Conservation (phyloP, 2,113 vertebrate genomes). For the Amphiprion percula region DNA sequence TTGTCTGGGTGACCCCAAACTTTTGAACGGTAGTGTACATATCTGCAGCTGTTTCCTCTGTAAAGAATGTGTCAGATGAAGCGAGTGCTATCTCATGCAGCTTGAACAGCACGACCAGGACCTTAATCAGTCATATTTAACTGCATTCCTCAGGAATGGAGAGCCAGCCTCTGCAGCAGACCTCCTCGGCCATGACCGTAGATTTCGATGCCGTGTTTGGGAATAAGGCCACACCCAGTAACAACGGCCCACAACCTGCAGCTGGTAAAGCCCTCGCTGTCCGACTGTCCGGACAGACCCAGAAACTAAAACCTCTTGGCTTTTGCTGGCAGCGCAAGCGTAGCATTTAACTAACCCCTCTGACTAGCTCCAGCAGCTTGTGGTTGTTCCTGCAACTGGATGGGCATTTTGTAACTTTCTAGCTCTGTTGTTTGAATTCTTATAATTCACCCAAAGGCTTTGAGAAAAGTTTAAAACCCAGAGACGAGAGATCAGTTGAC, state of each 20-base stretch:
- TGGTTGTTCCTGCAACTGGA: slow-evolving; percentile 11
- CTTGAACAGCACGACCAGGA: neutral
- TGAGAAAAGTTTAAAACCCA: neutral
- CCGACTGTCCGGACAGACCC: slow-evolving; percentile 55
- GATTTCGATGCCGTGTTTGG: slow-evolving; percentile 95
- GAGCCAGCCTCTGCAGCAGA: slow-evolving; percentile 83
- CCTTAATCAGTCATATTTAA: slow-evolving; percentile 52
- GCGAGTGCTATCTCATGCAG: neutral
- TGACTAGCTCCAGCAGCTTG: slow-evolving; percentile 21
- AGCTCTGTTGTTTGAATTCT: slow-evolving; percentile 15
- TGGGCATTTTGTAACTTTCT: slow-evolving; percentile 27
- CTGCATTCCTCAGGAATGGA: slow-evolving; percentile 82
- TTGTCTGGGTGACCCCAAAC: too few relatives aligned
- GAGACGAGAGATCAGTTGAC: slow-evolving; percentile 7
- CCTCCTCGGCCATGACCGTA: slow-evolving; percentile 86
- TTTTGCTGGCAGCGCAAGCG: slow-evolving; percentile 37
- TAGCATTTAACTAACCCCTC: slow-evolving; percentile 60
- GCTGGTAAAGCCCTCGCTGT: slow-evolving; percentile 83
- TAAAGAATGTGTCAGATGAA: slow-evolving; percentile 6
- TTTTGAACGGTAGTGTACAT: neutral
- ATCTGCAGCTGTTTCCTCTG: slow-evolving; percentile 6
- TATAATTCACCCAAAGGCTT: neutral
- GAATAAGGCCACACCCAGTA: slow-evolving; percentile 82
- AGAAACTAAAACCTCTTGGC: slow-evolving; percentile 57
- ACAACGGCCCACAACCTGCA: slow-evolving; percentile 81